These are phyloP conservation scores for Phengaris alcon DNA, from an alignment of 2,888 invertebrate genomes.

Conservation along the genomic window DNA sequence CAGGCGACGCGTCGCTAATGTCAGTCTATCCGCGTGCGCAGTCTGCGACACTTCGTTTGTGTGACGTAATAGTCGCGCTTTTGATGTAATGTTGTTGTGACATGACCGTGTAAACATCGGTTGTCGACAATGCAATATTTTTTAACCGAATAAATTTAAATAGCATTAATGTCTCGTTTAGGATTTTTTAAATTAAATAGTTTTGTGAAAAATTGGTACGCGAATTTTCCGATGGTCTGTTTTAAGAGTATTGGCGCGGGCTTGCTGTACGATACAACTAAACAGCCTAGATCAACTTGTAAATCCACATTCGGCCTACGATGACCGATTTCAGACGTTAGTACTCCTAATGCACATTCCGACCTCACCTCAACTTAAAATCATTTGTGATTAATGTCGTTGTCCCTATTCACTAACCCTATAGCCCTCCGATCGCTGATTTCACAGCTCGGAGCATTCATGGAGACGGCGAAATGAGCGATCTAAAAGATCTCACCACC, in stretches of 20 bases:
- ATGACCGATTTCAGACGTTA: conserved; percentile 66
- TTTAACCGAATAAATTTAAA: not conserved
- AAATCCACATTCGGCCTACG: conserved; percentile 56
- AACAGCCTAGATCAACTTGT: conserved; percentile 61
- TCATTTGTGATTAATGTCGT: conserved; percentile 37
- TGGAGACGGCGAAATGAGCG: conserved; percentile 89
- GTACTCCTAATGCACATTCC: conserved; percentile 56
- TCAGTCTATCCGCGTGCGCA: conserved; percentile 66
- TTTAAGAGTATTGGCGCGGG: conserved; percentile 59
- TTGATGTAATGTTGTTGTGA: conserved; percentile 36
- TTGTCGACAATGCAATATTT: conserved; percentile 22
- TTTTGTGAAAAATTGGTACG: conserved; percentile 49
- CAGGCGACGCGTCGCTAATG: conserved; percentile 50
- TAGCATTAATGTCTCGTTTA: not conserved
- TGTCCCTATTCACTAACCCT: conserved; percentile 69
- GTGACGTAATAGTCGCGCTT: conserved; percentile 40
- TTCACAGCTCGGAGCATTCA: conserved; percentile 87
- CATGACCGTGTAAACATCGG: conserved; percentile 33
- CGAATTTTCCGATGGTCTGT: conserved; percentile 58
- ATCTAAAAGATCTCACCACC: conserved; percentile 90
- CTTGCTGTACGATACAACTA: conserved; percentile 67
- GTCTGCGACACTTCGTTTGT: conserved; percentile 57
- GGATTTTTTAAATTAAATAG: not conserved
- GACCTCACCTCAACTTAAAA: conserved; percentile 61
- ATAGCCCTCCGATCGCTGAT: conserved; percentile 78